phyloP scores from a whole-genome alignment of 2,888 invertebrate genomes.

The Molanna angustata region DNA sequence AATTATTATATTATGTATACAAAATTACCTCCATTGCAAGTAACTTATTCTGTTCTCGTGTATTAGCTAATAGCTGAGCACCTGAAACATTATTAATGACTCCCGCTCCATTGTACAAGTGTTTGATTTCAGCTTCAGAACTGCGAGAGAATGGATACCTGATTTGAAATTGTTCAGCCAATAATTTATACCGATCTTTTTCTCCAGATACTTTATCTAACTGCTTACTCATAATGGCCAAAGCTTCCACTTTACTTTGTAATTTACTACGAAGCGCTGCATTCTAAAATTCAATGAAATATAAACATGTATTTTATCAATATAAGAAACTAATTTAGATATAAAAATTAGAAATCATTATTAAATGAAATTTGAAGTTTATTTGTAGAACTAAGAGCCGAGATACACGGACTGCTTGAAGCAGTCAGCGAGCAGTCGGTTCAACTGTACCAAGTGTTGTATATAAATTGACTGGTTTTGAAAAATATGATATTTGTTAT shows the following conservation, averaged over 20 bases:
- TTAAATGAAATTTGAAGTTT: no score
- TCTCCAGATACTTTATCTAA: conserved; percentile 76
- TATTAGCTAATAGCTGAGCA: conserved; percentile 57
- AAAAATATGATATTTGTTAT: no score
- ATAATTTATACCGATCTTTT: conserved; percentile 74
- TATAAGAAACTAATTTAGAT: no score
- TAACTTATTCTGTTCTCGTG: conserved; percentile 58
- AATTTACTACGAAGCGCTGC: conserved; percentile 67
- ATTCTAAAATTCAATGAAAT: conserved; percentile 44
- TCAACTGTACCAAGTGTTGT: no score
- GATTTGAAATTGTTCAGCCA: conserved; percentile 74
- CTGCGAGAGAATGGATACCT: conserved; percentile 37
- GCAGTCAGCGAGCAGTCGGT: no score
- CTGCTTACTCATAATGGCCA: conserved; percentile 74
- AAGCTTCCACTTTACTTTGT: conserved; percentile 78
- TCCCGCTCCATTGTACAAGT: conserved; percentile 38
- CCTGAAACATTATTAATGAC: conserved; percentile 46
- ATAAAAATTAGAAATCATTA: no score
- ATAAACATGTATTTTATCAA: no score
- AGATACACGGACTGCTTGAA: no score
- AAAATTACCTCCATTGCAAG: conserved; percentile 52
- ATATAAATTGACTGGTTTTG: no score
- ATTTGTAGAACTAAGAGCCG: no score
- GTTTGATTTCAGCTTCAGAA: conserved; percentile 29
- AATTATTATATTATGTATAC: no score